phyloP scores from a whole-genome alignment of 2,113 vertebrate genomes.

The Pseudolaguvia tuberculata region DNA sequence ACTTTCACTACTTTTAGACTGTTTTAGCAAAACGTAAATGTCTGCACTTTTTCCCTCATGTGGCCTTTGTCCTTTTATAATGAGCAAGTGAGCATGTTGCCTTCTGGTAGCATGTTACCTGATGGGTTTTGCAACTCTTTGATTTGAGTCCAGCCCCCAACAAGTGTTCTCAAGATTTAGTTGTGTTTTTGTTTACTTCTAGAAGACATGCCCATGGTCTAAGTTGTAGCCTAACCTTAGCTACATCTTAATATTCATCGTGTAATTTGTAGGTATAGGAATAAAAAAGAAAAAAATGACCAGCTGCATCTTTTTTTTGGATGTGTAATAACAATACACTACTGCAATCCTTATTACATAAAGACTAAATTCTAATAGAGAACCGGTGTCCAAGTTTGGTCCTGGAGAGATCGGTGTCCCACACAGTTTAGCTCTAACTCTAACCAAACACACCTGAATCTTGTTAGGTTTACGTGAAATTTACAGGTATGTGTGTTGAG shows the following conservation, averaged over 20 bases:
- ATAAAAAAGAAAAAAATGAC: neutral
- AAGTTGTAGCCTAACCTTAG: slow-evolving; percentile 14
- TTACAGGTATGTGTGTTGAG: no score
- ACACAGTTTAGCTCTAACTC: no score
- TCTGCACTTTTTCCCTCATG: slow-evolving; percentile 29
- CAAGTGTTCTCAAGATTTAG: neutral
- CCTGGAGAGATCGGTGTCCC: no score
- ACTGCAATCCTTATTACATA: slow-evolving; percentile 3
- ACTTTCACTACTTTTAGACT: slow-evolving; percentile 9
- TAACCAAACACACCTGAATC: no score
- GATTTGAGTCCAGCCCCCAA: neutral
- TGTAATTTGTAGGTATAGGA: neutral
- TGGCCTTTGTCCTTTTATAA: slow-evolving; percentile 19
- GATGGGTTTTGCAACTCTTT: neutral
- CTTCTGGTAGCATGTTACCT: slow-evolving; percentile 6
- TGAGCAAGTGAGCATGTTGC: slow-evolving; percentile 1
- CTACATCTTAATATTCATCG: neutral
- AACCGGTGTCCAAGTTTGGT: no score
- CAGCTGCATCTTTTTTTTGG: slow-evolving; percentile 1
- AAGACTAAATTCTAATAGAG: neutral
- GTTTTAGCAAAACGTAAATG: neutral
- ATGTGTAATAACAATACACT: neutral
- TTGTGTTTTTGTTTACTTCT: slow-evolving; percentile 10
- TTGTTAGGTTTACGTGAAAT: no score
- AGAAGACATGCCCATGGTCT: neutral